Evolutionary conservation across 2,113 vertebrate species (phyloP).

Genomic region (Willisornis vidua): DNA sequence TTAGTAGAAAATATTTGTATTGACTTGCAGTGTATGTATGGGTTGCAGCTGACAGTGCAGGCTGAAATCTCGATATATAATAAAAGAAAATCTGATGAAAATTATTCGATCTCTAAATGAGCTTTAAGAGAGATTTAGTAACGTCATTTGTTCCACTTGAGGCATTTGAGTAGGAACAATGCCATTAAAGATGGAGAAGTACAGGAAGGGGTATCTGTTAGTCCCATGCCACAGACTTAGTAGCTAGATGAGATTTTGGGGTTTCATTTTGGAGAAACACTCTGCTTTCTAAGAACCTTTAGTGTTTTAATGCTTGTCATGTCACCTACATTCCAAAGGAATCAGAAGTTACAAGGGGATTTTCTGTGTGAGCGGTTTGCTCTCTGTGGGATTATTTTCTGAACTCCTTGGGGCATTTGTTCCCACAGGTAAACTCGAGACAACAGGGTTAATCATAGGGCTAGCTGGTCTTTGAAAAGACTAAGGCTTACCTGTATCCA

Average conservation of each 20-base stretch:
- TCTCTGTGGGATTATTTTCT: background rate
- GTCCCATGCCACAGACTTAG: background rate
- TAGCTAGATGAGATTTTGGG: background rate
- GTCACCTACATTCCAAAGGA: background rate
- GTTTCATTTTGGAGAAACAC: background rate
- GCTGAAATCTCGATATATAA: background rate
- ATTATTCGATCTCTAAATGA: background rate
- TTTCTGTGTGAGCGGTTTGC: background rate
- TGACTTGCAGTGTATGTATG: background rate
- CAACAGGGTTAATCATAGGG: background rate
- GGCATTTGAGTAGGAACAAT: background rate
- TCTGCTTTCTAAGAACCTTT: background rate
- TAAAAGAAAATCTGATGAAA: background rate
- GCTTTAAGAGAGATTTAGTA: background rate
- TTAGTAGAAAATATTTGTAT: conserved; percentile 10
- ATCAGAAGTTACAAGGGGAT: background rate
- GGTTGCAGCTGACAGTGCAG: background rate
- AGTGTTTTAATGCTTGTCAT: background rate
- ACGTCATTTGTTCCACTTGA: background rate
- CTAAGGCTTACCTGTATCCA: background rate
- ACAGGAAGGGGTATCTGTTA: background rate
- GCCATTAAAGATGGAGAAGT: background rate
- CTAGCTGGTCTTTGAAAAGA: background rate
- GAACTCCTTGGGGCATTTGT: background rate
- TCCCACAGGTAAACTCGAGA: background rate